A percentile compares a stretch with the other conserved stretches of the same genome.
These are phyloP conservation scores for Nasonia oneida DNA, from an alignment of 2,888 invertebrate species.

Conservation along the genomic window DNA sequence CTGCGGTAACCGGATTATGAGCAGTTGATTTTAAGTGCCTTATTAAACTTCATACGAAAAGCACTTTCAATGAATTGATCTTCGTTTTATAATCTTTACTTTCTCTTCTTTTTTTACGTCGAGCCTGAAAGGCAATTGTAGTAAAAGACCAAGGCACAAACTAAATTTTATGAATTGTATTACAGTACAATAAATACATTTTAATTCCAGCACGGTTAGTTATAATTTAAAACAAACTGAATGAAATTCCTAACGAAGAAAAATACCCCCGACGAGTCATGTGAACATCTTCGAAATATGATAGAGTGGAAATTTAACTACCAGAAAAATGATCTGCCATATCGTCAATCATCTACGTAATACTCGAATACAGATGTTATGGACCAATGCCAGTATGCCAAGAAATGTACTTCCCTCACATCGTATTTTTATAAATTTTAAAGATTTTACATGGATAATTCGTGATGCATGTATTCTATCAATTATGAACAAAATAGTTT, in stretches of 20 bases:
- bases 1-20: slow-evolving; percentile 21
- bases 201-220: slow-evolving; percentile 30
- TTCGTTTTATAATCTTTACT: slow-evolving; percentile 15
- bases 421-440: slow-evolving; percentile 15
- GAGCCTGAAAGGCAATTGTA: not conserved
- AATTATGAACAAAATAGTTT: not conserved
- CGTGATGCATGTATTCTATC: not conserved
- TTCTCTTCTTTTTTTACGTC: slow-evolving; percentile 20
- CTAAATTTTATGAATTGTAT: slow-evolving; percentile 29
- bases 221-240: slow-evolving; percentile 6
- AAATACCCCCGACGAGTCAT: slow-evolving; percentile 47
- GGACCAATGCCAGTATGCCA: slow-evolving; percentile 40
- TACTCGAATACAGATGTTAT: slow-evolving; percentile 8
- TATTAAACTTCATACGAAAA: slow-evolving; percentile 41
- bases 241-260: slow-evolving; percentile 21
- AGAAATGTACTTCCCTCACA: slow-evolving; percentile 3
- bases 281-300: slow-evolving; percentile 27
- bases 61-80: slow-evolving; percentile 33
- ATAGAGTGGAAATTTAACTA: slow-evolving; percentile 41
- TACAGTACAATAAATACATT: not conserved
- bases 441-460: slow-evolving; percentile 6
- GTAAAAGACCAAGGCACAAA: slow-evolving; percentile 10
- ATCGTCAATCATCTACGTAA: slow-evolving; percentile 51
- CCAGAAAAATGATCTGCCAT: slow-evolving; percentile 26
- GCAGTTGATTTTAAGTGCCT: slow-evolving; percentile 58